Evolutionary conservation across 2,888 invertebrate genomes (phyloP).

Genomic region (Panzeria rudis): DNA sequence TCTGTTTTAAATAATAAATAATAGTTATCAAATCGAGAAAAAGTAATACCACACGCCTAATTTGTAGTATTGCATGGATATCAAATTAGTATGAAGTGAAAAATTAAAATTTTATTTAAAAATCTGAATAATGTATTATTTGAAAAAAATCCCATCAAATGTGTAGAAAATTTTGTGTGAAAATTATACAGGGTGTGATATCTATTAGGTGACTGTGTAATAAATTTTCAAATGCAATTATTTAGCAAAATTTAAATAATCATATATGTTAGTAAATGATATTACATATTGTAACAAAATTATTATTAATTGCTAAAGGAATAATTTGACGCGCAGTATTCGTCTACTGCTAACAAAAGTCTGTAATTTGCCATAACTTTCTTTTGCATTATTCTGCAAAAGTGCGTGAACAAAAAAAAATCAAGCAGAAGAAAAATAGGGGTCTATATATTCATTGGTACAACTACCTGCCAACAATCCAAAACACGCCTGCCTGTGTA

Average conservation of each 20-base stretch:
- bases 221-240: background rate
- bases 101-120: slow-evolving; percentile 1
- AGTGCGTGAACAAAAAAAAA: slow-evolving; percentile 12
- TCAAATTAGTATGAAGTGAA: slow-evolving; percentile 14
- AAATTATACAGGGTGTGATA: slow-evolving; percentile 43
- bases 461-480: slow-evolving; percentile 47
- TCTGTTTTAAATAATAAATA: slow-evolving; percentile 21
- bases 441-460: background rate
- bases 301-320: background rate
- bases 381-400: slow-evolving; percentile 1
- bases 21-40: background rate
- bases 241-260: background rate
- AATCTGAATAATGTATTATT: background rate
- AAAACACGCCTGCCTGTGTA: background rate
- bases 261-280: background rate
- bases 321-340: slow-evolving; percentile 21
- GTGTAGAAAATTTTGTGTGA: slow-evolving; percentile 22
- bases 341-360: slow-evolving; percentile 1
- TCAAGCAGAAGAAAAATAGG: background rate
- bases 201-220: background rate
- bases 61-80: background rate
- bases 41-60: background rate
- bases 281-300: slow-evolving; percentile 14
- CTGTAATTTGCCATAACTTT: slow-evolving; percentile 27
- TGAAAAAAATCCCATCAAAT: background rate